Evolutionary conservation across 2,797 vertebrate genomes (phyloP).

Genomic region (Acanthiza pusilla): DNA sequence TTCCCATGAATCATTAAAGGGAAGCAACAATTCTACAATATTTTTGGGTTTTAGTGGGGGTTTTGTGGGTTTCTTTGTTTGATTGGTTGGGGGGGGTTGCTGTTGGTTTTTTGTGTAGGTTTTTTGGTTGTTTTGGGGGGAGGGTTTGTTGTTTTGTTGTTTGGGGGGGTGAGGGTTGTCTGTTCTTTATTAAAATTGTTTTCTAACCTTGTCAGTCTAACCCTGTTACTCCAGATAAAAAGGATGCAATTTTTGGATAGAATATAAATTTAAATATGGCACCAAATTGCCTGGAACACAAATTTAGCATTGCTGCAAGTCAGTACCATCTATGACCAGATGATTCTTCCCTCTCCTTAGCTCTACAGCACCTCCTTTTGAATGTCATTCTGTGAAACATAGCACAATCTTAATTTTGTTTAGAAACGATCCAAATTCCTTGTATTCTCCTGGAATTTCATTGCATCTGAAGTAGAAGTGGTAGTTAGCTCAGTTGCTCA

Average conservation of each 20-base stretch:
- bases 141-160: not conserved
- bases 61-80: not conserved
- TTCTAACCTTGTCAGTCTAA: not conserved
- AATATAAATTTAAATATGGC: not conserved
- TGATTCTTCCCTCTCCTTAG: not conserved
- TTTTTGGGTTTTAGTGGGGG: not conserved
- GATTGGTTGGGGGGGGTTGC: not conserved
- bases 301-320: not conserved
- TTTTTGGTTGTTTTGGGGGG: not conserved
- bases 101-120: too few relatives aligned
- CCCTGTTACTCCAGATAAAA: not conserved
- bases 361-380: not conserved
- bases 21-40: not conserved
- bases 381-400: not conserved
- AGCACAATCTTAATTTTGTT: too few relatives aligned
- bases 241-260: not conserved
- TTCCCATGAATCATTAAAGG: not conserved
- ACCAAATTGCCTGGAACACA: not conserved
- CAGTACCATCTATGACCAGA: not conserved
- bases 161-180: accelerated
- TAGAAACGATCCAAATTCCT: not conserved
- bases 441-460: constrained; percentile 28
- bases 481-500: not conserved
- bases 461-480: not conserved
- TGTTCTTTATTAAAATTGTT: not conserved